Conservation (phyloP, 2,888 invertebrate species). For the Rambutsinella grinnellia region DNA sequence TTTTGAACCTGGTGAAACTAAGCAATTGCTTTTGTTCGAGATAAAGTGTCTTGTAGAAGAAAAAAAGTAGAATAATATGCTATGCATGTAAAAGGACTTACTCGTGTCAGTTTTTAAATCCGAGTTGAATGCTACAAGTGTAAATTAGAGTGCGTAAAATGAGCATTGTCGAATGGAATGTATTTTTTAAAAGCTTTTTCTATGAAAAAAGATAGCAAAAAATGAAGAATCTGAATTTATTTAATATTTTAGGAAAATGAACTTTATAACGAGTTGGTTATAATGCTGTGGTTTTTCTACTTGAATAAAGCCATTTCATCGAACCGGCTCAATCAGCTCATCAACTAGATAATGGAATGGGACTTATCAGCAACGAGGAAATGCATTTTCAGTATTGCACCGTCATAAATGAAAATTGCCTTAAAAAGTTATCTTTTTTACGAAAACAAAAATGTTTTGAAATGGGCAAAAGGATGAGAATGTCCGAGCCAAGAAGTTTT, state of each 20-base stretch:
- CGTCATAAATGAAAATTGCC: not conserved
- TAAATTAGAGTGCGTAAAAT: too few relatives aligned
- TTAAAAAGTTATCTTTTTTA: constrained; percentile 22
- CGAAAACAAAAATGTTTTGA: not conserved
- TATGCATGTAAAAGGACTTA: too few relatives aligned
- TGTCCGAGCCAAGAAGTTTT: not conserved
- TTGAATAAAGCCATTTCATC: not conserved
- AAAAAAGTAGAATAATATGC: too few relatives aligned
- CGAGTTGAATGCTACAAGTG: not conserved
- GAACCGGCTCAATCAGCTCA: not conserved
- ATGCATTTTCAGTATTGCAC: constrained; percentile 36
- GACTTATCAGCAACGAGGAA: constrained; percentile 5
- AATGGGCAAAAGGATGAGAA: not conserved
- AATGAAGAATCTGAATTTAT: too few relatives aligned
- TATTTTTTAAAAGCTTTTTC: not conserved
- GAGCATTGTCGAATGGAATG: too few relatives aligned
- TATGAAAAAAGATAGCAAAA: too few relatives aligned
- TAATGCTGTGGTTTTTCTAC: too few relatives aligned
- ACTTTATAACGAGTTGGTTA: too few relatives aligned
- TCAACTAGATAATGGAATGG: not conserved
- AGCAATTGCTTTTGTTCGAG: too few relatives aligned
- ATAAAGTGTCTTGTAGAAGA: too few relatives aligned
- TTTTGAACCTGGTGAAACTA: too few relatives aligned
- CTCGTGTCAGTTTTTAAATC: not conserved
- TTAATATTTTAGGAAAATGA: too few relatives aligned